Percentiles rank a stretch among this genome's conserved stretches.
phyloP scores from a whole-genome alignment of 2,797 vertebrate species.

The Acropternis orthonyx region DNA sequence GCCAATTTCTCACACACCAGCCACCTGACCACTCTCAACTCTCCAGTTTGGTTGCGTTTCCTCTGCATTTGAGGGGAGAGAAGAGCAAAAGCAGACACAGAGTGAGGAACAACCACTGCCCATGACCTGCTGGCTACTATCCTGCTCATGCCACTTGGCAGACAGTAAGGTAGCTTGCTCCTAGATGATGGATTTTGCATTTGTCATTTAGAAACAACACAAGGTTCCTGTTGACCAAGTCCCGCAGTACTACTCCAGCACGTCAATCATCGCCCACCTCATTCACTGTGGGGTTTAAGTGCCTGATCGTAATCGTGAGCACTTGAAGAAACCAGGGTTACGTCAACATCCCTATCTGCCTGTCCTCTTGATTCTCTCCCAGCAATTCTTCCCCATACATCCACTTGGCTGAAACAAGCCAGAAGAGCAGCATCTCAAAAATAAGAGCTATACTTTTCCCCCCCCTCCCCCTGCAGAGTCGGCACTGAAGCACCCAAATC shows the following conservation, averaged over 20 bases:
- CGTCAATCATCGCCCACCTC: not conserved
- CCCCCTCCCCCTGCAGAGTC: too few relatives aligned
- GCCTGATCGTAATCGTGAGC: not conserved
- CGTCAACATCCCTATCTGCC: fast-evolving
- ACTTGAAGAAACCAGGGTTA: not conserved
- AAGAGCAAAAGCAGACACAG: not conserved
- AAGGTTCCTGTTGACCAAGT: not conserved
- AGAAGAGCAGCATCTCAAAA: not conserved
- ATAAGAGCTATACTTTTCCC: not conserved
- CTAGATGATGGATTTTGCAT: not conserved
- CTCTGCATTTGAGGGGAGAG: not conserved
- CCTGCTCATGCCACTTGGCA: fast-evolving
- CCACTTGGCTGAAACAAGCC: not conserved
- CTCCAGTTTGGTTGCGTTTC: not conserved
- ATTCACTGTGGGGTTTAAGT: not conserved
- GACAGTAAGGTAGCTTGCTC: fast-evolving
- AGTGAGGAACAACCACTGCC: not conserved
- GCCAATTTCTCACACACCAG: not conserved
- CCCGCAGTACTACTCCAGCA: not conserved
- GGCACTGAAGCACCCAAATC: not conserved
- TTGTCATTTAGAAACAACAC: not conserved
- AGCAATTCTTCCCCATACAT: not conserved
- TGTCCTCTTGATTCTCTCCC: not conserved
- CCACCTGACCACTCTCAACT: not conserved
- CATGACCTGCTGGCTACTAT: not conserved